These are phyloP conservation scores for Miltochrista miniata DNA, from an alignment of 2,888 invertebrate genomes.

Conservation along the genomic window DNA sequence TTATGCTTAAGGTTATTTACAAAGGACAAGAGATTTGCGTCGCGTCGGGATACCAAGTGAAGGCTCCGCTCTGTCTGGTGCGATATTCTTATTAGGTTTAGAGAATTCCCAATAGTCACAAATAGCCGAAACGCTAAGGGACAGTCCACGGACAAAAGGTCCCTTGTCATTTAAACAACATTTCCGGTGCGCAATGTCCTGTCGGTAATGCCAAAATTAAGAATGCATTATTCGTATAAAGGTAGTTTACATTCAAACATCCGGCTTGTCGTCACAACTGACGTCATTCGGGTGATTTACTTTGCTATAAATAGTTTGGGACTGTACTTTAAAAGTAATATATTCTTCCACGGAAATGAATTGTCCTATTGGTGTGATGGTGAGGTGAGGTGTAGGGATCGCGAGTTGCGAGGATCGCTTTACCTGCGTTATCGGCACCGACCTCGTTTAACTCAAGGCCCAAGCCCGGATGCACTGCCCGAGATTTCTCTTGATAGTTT, in stretches of 20 bases:
- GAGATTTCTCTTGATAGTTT: conserved; percentile 73
- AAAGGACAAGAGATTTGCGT: conserved; percentile 48
- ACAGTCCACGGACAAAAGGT: conserved; percentile 48
- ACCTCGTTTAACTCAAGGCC: conserved; percentile 68
- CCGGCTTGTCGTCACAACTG: conserved; percentile 65
- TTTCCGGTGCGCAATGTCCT: conserved; percentile 67
- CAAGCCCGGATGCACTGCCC: conserved; percentile 61
- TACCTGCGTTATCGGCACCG: conserved; percentile 58
- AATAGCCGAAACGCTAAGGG: conserved; percentile 52
- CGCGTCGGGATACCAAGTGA: conserved; percentile 38
- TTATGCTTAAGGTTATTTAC: conserved; percentile 78
- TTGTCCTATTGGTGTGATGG: conserved; percentile 19
- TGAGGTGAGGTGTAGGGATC: conserved; percentile 23
- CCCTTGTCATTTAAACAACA: conserved; percentile 54
- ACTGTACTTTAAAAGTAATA: conserved; percentile 16
- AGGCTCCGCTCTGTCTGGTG: conserved; percentile 72
- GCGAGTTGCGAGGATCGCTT: conserved; percentile 34
- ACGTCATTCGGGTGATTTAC: conserved; percentile 39
- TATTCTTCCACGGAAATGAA: conserved; percentile 26
- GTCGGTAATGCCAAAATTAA: conserved; percentile 58
- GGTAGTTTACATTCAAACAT: conserved; percentile 75
- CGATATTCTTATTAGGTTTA: conserved; percentile 50
- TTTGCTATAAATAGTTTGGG: conserved; percentile 23
- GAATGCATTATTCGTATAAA: conserved; percentile 61
- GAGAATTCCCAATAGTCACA: conserved; percentile 48